Conservation (phyloP, 2,113 vertebrate genomes). For the Vanacampus margaritifer region DNA sequence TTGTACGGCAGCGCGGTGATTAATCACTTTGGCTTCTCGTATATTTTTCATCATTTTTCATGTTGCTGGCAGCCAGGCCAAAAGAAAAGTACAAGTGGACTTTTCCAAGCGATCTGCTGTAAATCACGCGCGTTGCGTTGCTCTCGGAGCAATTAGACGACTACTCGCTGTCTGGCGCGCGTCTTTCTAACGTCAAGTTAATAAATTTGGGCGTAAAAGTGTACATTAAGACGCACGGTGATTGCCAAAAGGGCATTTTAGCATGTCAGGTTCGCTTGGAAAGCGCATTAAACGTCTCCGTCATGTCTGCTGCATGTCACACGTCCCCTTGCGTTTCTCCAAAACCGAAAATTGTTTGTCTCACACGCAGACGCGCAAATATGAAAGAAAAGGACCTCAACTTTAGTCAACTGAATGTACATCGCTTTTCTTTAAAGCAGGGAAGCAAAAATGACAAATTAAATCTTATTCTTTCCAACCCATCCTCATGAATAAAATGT, state of each 20-base stretch:
- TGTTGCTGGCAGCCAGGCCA: not conserved
- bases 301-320: constrained; percentile 27
- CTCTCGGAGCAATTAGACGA: not conserved
- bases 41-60: not conserved
- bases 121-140: not conserved
- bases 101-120: not conserved
- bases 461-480: too few species aligned
- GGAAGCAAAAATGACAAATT: too few species aligned
- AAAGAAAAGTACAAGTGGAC: not conserved
- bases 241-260: not conserved
- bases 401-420: too few species aligned
- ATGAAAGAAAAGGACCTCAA: too few species aligned
- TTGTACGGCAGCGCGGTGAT: not conserved
- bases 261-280: not conserved
- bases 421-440: too few species aligned
- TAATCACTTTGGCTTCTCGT: not conserved
- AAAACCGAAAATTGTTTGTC: not conserved
- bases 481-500: too few species aligned
- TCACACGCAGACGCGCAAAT: not conserved
- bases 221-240: not conserved
- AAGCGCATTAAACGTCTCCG: not conserved
- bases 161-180: not conserved
- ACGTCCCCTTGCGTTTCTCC: constrained; percentile 5
- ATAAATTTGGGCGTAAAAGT: not conserved
- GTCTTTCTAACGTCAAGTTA: not conserved